Evolutionary conservation across 2,888 invertebrate species (phyloP).

Genomic region (Drosophila monieri): DNA sequence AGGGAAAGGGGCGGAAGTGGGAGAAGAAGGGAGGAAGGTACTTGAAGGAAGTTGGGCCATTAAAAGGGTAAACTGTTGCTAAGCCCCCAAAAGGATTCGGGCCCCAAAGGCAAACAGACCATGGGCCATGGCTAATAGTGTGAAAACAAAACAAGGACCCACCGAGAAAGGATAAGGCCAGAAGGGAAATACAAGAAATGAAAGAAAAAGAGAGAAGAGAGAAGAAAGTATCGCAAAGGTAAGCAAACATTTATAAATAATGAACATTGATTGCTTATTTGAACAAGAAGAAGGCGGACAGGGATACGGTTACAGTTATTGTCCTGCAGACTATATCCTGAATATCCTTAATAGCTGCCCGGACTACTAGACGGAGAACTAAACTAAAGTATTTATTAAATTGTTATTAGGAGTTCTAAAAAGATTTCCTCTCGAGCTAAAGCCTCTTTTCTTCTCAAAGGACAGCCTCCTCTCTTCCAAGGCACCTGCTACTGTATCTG

Average conservation of each 20-base stretch:
- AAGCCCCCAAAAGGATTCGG: slow-evolving; percentile 38
- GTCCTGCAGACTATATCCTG: too few species aligned
- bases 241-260: slow-evolving; percentile 76
- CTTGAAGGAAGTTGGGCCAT: slow-evolving; percentile 5
- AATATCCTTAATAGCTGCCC: too few species aligned
- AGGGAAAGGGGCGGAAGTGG: too few species aligned
- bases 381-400: too few species aligned
- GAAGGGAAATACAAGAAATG: slow-evolving; percentile 7
- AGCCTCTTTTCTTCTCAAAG: background rate
- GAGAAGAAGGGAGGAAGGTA: too few species aligned
- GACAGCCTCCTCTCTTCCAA: too few species aligned
- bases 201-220: slow-evolving; percentile 25
- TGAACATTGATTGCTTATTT: slow-evolving; percentile 80
- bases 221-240: slow-evolving; percentile 60
- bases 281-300: slow-evolving; percentile 55
- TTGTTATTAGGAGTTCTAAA: too few species aligned
- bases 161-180: slow-evolving; percentile 10
- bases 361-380: too few species aligned
- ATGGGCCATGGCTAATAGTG: slow-evolving; percentile 37
- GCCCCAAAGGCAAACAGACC: slow-evolving; percentile 26
- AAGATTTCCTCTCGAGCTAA: background rate
- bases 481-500: background rate
- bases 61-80: slow-evolving; percentile 29
- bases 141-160: slow-evolving; percentile 38
- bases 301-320: slow-evolving; percentile 7